Conservation (phyloP, 2,888 invertebrate species). For the Oxyscelio sp. region DNA sequence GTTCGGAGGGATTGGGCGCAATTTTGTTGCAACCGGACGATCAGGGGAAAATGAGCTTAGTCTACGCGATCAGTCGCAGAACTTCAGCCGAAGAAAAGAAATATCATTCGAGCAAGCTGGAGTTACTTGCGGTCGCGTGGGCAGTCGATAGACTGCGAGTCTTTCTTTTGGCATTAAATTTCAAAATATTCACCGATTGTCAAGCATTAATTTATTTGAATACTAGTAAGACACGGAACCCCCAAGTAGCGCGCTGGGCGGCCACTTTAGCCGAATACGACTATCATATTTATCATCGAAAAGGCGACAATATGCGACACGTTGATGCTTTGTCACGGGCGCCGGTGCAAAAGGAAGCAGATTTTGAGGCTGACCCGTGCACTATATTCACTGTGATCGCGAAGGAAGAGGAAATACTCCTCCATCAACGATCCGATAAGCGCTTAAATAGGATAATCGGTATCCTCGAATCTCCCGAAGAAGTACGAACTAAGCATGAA, state of each 20-base stretch:
- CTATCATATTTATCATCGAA: constrained; percentile 53
- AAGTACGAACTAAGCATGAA: too few species aligned
- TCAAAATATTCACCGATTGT: constrained; percentile 47
- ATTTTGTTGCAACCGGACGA: constrained; percentile 72
- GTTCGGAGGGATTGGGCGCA: too few species aligned
- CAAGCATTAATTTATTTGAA: constrained; percentile 76
- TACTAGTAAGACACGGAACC: constrained; percentile 74
- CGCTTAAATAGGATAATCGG: not conserved
- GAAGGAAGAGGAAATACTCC: too few species aligned
- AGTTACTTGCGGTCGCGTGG: too few species aligned
- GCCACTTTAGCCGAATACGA: constrained; percentile 58
- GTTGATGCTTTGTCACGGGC: constrained; percentile 69
- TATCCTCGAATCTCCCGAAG: too few species aligned
- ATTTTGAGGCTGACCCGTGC: too few species aligned
- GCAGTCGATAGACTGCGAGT: too few species aligned
- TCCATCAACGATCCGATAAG: constrained; percentile 17
- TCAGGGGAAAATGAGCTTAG: constrained; percentile 57
- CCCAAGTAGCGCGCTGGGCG: constrained; percentile 67
- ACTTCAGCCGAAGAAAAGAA: not conserved
- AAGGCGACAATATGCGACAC: constrained; percentile 61
- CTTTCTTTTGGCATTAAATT: not conserved
- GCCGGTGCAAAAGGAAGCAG: constrained; percentile 36
- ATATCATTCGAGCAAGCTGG: too few species aligned
- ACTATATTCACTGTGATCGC: too few species aligned
- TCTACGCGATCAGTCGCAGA: constrained; percentile 75